phyloP scores from a whole-genome alignment of 2,797 vertebrate species.

The Enteromius mattozi region DNA sequence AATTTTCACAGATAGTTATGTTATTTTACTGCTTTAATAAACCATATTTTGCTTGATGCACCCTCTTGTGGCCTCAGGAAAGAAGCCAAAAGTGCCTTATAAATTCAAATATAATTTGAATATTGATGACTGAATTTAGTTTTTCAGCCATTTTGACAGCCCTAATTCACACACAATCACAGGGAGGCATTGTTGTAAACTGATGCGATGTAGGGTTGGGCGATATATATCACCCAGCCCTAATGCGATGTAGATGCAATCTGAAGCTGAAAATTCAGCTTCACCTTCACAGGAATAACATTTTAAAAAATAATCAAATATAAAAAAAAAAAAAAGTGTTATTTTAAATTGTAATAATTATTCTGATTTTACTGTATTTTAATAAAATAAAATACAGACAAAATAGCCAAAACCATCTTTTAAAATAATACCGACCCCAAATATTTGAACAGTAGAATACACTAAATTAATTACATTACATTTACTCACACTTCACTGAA shows the following conservation, averaged over 20 bases:
- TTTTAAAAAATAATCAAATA: not conserved
- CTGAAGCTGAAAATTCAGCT: not conserved
- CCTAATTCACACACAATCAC: not conserved
- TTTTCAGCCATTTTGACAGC: too few relatives aligned
- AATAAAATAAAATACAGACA: not conserved
- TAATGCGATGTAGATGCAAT: not conserved
- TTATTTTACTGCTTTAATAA: too few relatives aligned
- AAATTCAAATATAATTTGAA: too few relatives aligned
- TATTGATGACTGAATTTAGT: too few relatives aligned
- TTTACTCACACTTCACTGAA: not conserved
- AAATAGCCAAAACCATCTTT: too few relatives aligned
- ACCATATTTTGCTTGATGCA: too few relatives aligned
- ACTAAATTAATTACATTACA: not conserved
- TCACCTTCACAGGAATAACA: not conserved
- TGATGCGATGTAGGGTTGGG: too few relatives aligned
- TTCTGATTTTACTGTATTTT: not conserved
- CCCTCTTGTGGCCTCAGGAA: too few relatives aligned
- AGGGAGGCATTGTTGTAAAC: not conserved
- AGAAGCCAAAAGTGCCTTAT: too few relatives aligned
- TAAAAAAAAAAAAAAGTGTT: too few relatives aligned
- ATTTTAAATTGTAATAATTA: not conserved
- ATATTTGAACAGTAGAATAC: not conserved
- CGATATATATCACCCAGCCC: too few relatives aligned
- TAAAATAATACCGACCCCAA: not conserved
- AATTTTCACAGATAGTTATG: too few relatives aligned